A percentile compares a stretch with the other conserved stretches of the same genome.
Evolutionary conservation across 2,797 vertebrate genomes (phyloP).

Genomic region (Philypnodon macrostomus): DNA sequence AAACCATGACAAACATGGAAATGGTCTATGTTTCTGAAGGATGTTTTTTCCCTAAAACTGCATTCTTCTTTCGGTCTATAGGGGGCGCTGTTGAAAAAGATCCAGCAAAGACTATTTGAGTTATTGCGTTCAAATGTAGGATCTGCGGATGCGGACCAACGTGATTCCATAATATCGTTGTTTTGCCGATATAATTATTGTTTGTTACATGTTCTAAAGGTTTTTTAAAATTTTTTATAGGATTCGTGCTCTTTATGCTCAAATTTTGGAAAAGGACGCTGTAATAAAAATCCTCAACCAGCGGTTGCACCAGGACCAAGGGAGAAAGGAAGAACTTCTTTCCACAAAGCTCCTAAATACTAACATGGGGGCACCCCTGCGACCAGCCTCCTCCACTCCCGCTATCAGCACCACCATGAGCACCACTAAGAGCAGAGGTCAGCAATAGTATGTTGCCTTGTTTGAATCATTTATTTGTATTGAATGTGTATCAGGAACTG

Average conservation of each 20-base stretch:
- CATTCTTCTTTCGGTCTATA: too few species aligned
- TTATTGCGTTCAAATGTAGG: too few species aligned
- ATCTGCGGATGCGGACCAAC: too few species aligned
- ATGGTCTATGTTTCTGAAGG: too few species aligned
- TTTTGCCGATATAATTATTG: too few species aligned
- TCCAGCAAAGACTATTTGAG: too few species aligned
- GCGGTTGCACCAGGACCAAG: slow-evolving; percentile 86
- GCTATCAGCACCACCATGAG: slow-evolving; percentile 68
- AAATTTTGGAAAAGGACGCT: slow-evolving; percentile 95
- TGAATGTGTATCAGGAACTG: slow-evolving; percentile 3
- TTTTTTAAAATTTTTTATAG: slow-evolving; percentile 54
- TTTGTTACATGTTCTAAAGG: too few species aligned
- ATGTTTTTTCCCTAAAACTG: too few species aligned
- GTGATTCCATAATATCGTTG: too few species aligned
- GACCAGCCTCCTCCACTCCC: slow-evolving; percentile 84
- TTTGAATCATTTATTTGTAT: slow-evolving; percentile 1
- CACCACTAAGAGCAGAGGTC: slow-evolving; percentile 72
- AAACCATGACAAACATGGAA: too few species aligned
- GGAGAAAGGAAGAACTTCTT: slow-evolving; percentile 48
- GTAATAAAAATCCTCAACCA: slow-evolving; percentile 95
- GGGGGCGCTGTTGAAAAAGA: too few species aligned
- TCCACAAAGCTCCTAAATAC: slow-evolving; percentile 47
- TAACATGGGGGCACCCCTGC: slow-evolving; percentile 73
- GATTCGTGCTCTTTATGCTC: slow-evolving; percentile 90
- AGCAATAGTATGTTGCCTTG: slow-evolving; percentile 25